A percentile compares a stretch with the other conserved stretches of the same genome.
Evolutionary conservation across 2,888 invertebrate genomes (phyloP).

Genomic region (Nasonovia ribisnigri): DNA sequence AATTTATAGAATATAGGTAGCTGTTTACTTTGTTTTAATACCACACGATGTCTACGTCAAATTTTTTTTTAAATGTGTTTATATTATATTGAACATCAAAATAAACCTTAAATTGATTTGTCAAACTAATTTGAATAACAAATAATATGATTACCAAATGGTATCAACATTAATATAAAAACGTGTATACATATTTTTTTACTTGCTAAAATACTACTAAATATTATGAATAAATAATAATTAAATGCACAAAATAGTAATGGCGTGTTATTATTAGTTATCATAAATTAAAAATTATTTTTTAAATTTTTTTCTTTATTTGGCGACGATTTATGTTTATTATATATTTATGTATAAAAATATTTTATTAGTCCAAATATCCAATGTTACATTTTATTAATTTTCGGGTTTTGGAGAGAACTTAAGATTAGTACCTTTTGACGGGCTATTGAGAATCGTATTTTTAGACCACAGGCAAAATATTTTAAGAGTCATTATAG

Average conservation of each 20-base stretch:
- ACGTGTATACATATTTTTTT: background rate
- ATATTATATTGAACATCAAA: background rate
- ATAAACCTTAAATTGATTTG: background rate
- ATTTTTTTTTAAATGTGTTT: background rate
- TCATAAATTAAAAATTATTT: background rate
- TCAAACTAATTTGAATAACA: background rate
- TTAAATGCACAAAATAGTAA: background rate
- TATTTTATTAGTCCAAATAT: background rate
- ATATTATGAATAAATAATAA: background rate
- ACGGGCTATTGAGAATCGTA: background rate
- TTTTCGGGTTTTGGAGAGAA: background rate
- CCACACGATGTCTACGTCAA: background rate
- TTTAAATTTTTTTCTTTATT: background rate
- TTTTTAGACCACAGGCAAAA: background rate
- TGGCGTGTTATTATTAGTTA: background rate
- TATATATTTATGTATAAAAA: background rate
- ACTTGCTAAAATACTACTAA: background rate
- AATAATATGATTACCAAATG: background rate
- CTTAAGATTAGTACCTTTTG: background rate
- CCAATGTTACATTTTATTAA: background rate
- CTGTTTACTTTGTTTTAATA: conserved; percentile 3
- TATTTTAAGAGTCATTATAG: background rate
- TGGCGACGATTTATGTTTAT: background rate
- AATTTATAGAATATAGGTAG: background rate
- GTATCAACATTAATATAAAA: background rate